Conservation (phyloP, 2,113 vertebrate species). For the Gobio gobio region DNA sequence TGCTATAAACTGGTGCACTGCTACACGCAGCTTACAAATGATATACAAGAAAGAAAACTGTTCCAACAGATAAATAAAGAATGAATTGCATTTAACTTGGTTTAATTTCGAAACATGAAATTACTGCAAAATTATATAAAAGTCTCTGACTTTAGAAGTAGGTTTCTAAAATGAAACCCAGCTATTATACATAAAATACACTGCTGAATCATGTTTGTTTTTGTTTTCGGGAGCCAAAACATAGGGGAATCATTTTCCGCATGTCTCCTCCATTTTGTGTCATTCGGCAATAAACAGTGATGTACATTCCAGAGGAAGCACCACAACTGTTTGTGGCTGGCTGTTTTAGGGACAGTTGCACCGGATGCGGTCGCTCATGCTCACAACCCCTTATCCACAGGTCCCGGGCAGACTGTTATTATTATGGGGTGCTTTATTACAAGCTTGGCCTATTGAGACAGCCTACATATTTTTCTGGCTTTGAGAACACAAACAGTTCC, state of each 20-base stretch:
- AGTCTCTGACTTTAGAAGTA: neutral
- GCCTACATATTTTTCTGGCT: constrained; percentile 63
- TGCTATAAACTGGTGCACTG: neutral
- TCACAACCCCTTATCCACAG: constrained; percentile 65
- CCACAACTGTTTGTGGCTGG: constrained; percentile 54
- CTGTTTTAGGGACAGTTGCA: constrained; percentile 56
- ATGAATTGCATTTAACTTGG: neutral
- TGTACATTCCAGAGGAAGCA: constrained; percentile 54
- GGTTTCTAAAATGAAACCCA: neutral
- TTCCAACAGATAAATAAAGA: neutral
- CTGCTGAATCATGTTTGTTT: constrained; percentile 19
- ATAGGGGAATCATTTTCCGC: constrained; percentile 42
- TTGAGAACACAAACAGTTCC: constrained; percentile 51
- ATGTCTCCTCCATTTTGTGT: constrained; percentile 39
- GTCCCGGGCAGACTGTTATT: constrained; percentile 65
- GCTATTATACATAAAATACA: neutral
- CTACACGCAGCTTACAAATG: neutral
- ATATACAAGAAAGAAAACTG: neutral
- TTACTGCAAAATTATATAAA: neutral
- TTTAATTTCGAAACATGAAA: neutral
- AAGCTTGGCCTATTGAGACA: constrained; percentile 56
- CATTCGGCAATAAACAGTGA: constrained; percentile 52
- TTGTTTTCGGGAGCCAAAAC: constrained; percentile 28
- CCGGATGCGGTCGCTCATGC: constrained; percentile 64
- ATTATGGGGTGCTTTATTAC: constrained; percentile 72